Conservation (phyloP, 2,113 vertebrate genomes). For the Sceloporus tristichus region DNA sequence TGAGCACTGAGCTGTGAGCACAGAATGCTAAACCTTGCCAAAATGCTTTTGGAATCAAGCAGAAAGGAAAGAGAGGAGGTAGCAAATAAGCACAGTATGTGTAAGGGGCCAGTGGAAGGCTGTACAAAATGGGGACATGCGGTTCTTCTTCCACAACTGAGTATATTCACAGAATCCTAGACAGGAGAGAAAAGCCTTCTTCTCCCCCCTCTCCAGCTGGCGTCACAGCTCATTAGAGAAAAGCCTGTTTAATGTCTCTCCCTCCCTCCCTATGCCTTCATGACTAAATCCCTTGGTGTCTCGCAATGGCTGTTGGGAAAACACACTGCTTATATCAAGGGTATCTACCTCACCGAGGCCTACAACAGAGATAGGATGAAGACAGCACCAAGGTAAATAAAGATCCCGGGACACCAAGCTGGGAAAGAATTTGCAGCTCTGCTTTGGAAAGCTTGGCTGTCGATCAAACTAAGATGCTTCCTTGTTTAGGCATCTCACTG, state of each 20-base stretch:
- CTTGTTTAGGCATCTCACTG: background rate
- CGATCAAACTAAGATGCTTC: accelerated
- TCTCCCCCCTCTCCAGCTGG: conserved; percentile 73
- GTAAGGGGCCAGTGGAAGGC: conserved; percentile 12
- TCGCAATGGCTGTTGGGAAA: conserved; percentile 63
- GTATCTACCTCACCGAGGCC: conserved; percentile 41
- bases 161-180: conserved; percentile 68
- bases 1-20: conserved; percentile 81
- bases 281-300: conserved; percentile 69
- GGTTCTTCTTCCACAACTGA: conserved; percentile 34
- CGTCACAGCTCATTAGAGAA: conserved; percentile 79
- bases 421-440: background rate
- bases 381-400: background rate
- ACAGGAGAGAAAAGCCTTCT: conserved; percentile 75
- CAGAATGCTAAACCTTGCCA: conserved; percentile 81
- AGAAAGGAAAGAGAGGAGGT: conserved; percentile 71
- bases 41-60: conserved; percentile 75
- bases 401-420: accelerated
- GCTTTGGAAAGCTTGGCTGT: background rate
- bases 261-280: conserved; percentile 54
- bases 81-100: conserved; percentile 66
- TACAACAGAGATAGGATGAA: background rate
- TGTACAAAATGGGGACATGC: conserved; percentile 43
- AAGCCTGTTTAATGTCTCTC: conserved; percentile 72
- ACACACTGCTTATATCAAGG: conserved; percentile 33